phyloP scores from a whole-genome alignment of 2,888 invertebrate species.

The Caenorhabditis wallacei region DNA sequence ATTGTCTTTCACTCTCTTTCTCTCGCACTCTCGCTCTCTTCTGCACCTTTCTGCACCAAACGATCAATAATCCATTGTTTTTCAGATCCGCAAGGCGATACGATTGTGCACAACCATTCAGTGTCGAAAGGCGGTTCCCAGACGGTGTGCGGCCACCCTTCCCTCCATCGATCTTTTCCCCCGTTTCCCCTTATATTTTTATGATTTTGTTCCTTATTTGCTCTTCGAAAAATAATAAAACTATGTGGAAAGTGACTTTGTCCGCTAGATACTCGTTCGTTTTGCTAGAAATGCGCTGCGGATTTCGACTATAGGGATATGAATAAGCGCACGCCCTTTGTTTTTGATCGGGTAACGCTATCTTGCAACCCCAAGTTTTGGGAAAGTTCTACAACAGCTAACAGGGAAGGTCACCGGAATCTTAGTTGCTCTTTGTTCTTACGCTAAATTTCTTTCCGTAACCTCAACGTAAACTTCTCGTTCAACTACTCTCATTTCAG shows the following conservation, averaged over 20 bases:
- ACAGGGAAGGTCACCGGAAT: neutral
- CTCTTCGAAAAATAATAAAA: conserved; percentile 45
- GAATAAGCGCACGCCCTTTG: too few relatives aligned
- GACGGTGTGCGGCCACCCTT: conserved; percentile 22
- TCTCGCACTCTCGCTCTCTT: neutral
- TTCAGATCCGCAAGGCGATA: conserved; percentile 16
- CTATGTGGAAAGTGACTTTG: conserved; percentile 33
- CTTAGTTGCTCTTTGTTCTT: neutral
- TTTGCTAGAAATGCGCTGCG: neutral
- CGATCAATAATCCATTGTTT: conserved; percentile 1
- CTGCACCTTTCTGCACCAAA: neutral
- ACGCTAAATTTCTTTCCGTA: neutral
- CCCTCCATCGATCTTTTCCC: conserved; percentile 1
- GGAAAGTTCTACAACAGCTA: too few relatives aligned
- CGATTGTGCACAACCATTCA: neutral
- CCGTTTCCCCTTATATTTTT: neutral
- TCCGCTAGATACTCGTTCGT: conserved; percentile 14
- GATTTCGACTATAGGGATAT: neutral
- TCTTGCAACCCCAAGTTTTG: too few relatives aligned
- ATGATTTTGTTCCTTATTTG: conserved; percentile 17
- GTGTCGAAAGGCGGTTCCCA: conserved; percentile 1
- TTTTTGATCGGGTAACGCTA: too few relatives aligned
- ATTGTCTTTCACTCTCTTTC: too few relatives aligned
- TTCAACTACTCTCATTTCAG: conserved; percentile 25
- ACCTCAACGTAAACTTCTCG: neutral